phyloP scores from a whole-genome alignment of 2,888 invertebrate genomes.

The Mythimna lalbum region DNA sequence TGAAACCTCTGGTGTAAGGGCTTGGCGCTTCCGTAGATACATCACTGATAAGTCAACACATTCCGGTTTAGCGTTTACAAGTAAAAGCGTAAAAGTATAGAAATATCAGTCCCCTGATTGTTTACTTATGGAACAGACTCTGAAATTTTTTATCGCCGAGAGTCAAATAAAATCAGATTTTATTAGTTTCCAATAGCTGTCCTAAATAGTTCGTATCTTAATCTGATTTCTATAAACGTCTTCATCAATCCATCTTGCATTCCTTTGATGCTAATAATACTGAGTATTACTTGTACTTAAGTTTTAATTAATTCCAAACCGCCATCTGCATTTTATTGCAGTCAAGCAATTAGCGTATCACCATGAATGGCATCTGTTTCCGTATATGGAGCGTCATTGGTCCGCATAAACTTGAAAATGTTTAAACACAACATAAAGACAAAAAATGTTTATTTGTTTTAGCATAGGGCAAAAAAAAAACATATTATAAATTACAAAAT shows the following conservation, averaged over 20 bases:
- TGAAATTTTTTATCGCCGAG: conserved; percentile 11
- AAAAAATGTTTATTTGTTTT: too few species aligned
- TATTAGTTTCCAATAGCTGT: conserved; percentile 11
- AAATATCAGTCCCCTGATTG: conserved; percentile 10
- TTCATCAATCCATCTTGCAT: conserved; percentile 20
- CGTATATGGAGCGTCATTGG: conserved; percentile 27
- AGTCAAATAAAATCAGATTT: conserved; percentile 22
- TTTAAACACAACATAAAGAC: neutral
- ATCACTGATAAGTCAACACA: conserved; percentile 16
- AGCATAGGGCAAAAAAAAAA: too few species aligned
- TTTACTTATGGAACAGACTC: conserved; percentile 7
- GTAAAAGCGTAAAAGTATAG: conserved; percentile 8
- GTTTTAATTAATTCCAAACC: conserved; percentile 42
- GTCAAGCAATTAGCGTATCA: conserved; percentile 43
- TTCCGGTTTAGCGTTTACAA: conserved; percentile 7
- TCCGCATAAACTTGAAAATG: conserved; percentile 29
- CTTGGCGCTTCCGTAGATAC: conserved; percentile 11
- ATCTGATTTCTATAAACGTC: conserved; percentile 24
- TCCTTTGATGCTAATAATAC: conserved; percentile 24
- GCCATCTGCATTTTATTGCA: conserved; percentile 54
- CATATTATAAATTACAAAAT: too few species aligned
- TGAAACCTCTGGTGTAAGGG: neutral
- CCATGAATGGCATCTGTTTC: conserved; percentile 37
- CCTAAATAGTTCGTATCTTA: conserved; percentile 12
- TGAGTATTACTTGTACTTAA: conserved; percentile 20